Evolutionary conservation across 2,113 vertebrate species (phyloP).

Genomic region (Thermophis baileyi): DNA sequence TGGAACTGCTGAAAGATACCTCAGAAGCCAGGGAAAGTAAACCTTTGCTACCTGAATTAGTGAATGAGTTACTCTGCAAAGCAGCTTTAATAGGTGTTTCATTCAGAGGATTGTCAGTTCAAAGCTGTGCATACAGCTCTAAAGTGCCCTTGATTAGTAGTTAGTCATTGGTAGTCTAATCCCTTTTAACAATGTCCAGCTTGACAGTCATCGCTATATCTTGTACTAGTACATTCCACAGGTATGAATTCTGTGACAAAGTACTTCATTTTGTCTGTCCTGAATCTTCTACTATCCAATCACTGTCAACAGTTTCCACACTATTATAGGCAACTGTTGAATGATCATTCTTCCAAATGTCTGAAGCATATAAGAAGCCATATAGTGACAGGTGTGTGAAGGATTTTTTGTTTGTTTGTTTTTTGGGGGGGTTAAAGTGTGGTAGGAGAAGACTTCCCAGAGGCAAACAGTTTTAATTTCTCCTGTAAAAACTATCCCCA

Average conservation of each 20-base stretch:
- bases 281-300: not conserved
- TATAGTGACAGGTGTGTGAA: not conserved
- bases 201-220: not conserved
- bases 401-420: not conserved
- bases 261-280: not conserved
- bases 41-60: not conserved
- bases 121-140: not conserved
- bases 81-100: not conserved
- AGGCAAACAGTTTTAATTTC: not conserved
- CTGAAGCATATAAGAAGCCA: not conserved
- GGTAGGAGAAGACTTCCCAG: not conserved
- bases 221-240: not conserved
- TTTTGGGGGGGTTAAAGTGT: not conserved
- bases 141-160: not conserved
- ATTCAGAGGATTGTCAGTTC: not conserved
- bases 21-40: not conserved
- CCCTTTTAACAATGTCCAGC: not conserved
- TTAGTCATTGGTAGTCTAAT: not conserved
- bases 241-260: not conserved
- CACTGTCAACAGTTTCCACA: not conserved
- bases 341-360: not conserved
- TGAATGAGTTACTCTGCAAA: not conserved
- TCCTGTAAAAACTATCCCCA: not conserved
- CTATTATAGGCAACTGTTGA: not conserved
- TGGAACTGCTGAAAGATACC: not conserved